Percentiles rank a stretch among this genome's conserved stretches.
phyloP scores from a whole-genome alignment of 2,888 invertebrate species.

The Stegophylla sp. region DNA sequence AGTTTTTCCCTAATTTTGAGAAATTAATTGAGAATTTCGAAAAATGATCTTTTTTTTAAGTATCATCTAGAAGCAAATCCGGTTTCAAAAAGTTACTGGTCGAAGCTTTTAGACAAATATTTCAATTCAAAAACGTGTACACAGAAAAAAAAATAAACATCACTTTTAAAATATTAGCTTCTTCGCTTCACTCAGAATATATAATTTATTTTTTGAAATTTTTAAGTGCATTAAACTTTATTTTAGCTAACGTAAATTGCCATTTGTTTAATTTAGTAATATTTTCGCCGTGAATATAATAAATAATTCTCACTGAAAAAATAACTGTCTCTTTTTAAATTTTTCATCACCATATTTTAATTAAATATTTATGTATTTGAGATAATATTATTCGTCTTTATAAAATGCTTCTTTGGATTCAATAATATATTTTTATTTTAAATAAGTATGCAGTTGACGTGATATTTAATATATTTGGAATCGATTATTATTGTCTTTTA shows the following conservation, averaged over 20 bases:
- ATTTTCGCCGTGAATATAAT: background rate
- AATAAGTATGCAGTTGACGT: background rate
- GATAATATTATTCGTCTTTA: background rate
- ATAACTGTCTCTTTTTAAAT: background rate
- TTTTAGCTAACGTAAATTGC: background rate
- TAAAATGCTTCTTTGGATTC: no score
- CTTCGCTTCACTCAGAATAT: no score
- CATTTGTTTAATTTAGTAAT: slow-evolving; percentile 20
- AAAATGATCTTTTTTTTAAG: no score
- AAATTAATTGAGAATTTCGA: no score
- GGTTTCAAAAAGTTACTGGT: no score
- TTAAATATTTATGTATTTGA: slow-evolving; percentile 1
- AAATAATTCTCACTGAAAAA: slow-evolving; percentile 7
- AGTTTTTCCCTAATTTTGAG: no score
- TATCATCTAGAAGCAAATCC: no score
- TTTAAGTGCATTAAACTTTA: background rate
- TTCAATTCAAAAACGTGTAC: no score
- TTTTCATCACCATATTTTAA: background rate
- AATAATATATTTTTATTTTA: no score
- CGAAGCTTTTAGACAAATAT: no score
- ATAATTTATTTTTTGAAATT: slow-evolving; percentile 14
- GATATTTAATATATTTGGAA: background rate
- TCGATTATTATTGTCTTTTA: background rate
- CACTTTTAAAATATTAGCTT: no score
- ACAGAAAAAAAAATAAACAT: no score